These are phyloP conservation scores for Petrocephalus zakoni DNA, from an alignment of 2,113 vertebrate genomes.

Conservation along the genomic window DNA sequence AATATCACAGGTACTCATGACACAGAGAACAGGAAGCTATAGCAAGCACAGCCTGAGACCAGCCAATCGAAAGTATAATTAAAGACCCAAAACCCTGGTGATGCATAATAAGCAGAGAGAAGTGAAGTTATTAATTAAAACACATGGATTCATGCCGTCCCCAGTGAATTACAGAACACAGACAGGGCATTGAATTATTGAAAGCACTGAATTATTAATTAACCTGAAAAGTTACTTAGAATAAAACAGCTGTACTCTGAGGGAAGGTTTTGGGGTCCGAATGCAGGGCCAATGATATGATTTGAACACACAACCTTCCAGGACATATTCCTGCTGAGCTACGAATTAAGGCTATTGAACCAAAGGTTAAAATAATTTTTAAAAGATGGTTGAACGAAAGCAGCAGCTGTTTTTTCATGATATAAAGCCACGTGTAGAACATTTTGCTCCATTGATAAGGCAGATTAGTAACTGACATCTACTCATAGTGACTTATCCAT, in stretches of 20 bases:
- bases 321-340: neutral
- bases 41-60: neutral
- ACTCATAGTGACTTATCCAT: neutral
- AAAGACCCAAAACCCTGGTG: neutral
- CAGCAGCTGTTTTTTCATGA: neutral
- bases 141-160: neutral
- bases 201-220: neutral
- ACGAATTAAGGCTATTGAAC: neutral
- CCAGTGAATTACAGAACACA: neutral
- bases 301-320: neutral
- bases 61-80: neutral
- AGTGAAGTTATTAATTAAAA: neutral
- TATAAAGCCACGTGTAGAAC: neutral
- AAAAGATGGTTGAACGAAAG: neutral
- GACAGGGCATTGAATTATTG: neutral
- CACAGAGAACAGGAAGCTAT: neutral
- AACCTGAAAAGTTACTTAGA: neutral
- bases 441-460: neutral
- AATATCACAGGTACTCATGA: neutral
- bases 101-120: neutral
- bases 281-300: neutral
- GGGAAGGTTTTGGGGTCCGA: neutral
- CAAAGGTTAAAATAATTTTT: neutral
- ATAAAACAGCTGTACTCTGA: neutral
- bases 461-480: neutral